Evolutionary conservation across 35 echinoderm and acorn worm species (phyloP), one percentile per base, ranked within the genome.

Genomic region (Diadema setosum): DNA sequence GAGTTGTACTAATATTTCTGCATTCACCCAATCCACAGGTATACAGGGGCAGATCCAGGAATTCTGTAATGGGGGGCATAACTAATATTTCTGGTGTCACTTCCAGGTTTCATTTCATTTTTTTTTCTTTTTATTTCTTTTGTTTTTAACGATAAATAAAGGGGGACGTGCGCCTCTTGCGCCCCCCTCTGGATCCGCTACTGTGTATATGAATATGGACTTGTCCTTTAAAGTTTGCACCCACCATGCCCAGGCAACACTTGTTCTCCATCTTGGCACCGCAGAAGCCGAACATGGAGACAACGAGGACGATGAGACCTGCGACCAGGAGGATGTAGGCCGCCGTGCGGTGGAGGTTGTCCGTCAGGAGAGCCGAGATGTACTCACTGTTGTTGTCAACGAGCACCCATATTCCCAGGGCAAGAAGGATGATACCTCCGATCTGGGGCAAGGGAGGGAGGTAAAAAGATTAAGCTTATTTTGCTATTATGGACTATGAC

Each of bases 211-310:
- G 14, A 21, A 21, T 15, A 14, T 15, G 14, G 14, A 21, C 14
- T 57, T 14, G 14, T n/a, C n/a, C n/a, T n/a, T n/a, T n/a, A n/a
- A n/a, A n/a, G n/a, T n/a, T n/a, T n/a, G n/a, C n/a, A 91, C 89
- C 57, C 20, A 91, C 89, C 46, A 69, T 85, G 75, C 63, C 82
- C 9, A 91, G 45, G 21, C 84, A 81, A 52, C 89, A 91, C 29
- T 83, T 49, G 48, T 80, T 91, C 36, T 91, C 89, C 69, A 86
- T 85, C 83, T 91, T 91, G 6, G 89, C 67, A 11, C 89, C 89
- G 17, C 89, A 91, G 69, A 83, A 91, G 42, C 89, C 89, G 23
- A 91, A 58, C 18, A 86, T 14, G 6, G 89, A 70, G 0, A 91
- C 55, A 48, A 86, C 56, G n/a, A 75, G 45, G 20, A 91, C 89